Base-by-base conservation (phyloP, 1,140 invertebrate species). In the Scaptomyza graminum region DNA sequence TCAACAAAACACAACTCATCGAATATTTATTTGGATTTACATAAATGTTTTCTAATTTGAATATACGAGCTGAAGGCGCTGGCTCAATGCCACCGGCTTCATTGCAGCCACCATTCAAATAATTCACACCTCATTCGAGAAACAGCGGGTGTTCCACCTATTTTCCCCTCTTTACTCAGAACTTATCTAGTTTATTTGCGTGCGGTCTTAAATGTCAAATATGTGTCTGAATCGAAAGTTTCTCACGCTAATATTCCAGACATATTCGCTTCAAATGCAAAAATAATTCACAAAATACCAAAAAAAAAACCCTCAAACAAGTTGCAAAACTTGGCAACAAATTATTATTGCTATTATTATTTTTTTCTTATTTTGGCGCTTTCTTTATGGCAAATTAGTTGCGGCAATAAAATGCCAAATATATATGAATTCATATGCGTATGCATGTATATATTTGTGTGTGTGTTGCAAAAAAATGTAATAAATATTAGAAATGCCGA, bases 341-440 rank as follows among this genome's bases (percentile, higher is more conserved):
- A 69, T 74, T 63, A 69, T 74, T 55, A 52, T 16, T 46, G 51
- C 31, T 41, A 47, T 49, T 31, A 34, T 1, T 56, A 41, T 64
- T 78, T 69, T 70, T 66, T 70, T 47, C 50, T 79, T 71, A 82
- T 71, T 78, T 74, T 66, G 54, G 47, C 34, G 74, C 77, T 85
- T 85, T 87, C 81, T 82, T 88, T 78, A 78, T 88, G 82, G 82
- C 83, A 82, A 85, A 85, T 85, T 85, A 85, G 82, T 75, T 57
- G 74, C 70, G 66, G 74, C 82, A 77, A 85, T 85, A 85, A 84
- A 85, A 81, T 78, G 69, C 66, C 74, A 81, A 75, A 77, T 49
- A 44, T 55, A 51, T 51, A 69, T 62, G 47, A 65, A 63, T 79
- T 44, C 61, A 56, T 55, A 64, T 78, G 47, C 56, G 46, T 41